A percentile compares a stretch with the other conserved stretches of the same genome.
phyloP scores from a whole-genome alignment of 2,888 invertebrate species.

The Chrysopilus asiliformis region DNA sequence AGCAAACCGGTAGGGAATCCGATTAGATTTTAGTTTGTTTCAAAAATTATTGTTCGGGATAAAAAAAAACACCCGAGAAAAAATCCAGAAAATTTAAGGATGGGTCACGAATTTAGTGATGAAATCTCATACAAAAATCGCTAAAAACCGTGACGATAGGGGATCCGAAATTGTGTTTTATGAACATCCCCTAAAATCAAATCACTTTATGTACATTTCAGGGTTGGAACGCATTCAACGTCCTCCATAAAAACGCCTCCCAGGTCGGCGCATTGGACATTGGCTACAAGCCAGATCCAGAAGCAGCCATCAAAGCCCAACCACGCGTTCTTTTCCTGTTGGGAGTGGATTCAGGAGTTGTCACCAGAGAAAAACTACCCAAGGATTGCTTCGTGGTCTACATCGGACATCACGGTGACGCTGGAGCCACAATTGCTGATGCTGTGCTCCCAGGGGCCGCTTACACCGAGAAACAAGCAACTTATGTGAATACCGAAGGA shows the following conservation, averaged over 20 bases:
- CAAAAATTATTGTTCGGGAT: no score
- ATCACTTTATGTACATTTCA: conserved; percentile 11
- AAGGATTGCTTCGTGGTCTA: conserved; percentile 79
- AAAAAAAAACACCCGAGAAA: no score
- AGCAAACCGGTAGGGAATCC: conserved; percentile 40
- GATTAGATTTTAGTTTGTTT: conserved; percentile 6
- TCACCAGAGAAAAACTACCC: conserved; percentile 64
- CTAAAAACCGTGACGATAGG: no score
- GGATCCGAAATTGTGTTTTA: no score
- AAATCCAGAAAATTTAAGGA: no score
- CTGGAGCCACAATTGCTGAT: conserved; percentile 85
- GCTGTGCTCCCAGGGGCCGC: conserved; percentile 90
- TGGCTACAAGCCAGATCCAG: conserved; percentile 71
- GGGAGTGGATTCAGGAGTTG: conserved; percentile 82
- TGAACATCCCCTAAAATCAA: background rate
- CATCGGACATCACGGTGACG: conserved; percentile 92
- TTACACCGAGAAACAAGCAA: conserved; percentile 97
- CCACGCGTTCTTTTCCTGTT: conserved; percentile 78
- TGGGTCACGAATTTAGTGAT: no score
- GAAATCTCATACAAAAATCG: no score
- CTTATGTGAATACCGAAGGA: conserved; percentile 96
- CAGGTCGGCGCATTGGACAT: conserved; percentile 92
- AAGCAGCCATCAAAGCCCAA: conserved; percentile 44
- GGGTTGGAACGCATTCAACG: conserved; percentile 75
- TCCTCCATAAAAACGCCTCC: conserved; percentile 84